These are phyloP conservation scores for Amniataba percoides DNA, from an alignment of 2,797 vertebrate genomes.

Conservation along the genomic window DNA sequence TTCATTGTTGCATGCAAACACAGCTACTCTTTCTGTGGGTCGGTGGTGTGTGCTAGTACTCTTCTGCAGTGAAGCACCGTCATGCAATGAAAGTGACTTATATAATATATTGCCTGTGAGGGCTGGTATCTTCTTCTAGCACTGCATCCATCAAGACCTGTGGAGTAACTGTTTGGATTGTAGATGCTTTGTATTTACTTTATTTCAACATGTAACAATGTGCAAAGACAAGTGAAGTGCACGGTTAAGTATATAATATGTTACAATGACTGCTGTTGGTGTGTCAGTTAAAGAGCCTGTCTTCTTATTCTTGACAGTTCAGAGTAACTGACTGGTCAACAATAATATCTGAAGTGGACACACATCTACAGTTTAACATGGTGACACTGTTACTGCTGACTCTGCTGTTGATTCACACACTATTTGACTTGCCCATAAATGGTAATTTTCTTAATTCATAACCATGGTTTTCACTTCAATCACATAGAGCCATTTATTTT, in stretches of 20 bases:
- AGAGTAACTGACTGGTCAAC: conserved; percentile 41
- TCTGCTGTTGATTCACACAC: conserved; percentile 46
- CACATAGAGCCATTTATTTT: conserved; percentile 49
- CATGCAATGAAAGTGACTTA: not conserved
- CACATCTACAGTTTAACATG: conserved; percentile 24
- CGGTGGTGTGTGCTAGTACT: not conserved
- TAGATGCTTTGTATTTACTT: conserved; percentile 9
- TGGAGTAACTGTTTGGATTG: conserved; percentile 12
- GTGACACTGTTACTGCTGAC: conserved; percentile 46
- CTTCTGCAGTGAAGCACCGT: not conserved
- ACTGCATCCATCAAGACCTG: conserved; percentile 1
- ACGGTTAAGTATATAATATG: not conserved
- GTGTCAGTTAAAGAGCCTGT: conserved; percentile 21
- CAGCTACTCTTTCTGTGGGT: not conserved
- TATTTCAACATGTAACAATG: not conserved
- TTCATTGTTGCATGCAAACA: not conserved
- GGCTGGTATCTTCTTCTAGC: not conserved
- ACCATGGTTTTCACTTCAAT: conserved; percentile 57
- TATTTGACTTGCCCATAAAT: conserved; percentile 42
- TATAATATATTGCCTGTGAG: conserved; percentile 6
- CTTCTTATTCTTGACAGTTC: conserved; percentile 9
- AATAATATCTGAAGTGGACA: conserved; percentile 45
- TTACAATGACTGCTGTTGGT: not conserved
- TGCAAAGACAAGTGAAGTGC: conserved; percentile 7
- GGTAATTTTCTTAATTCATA: conserved; percentile 47